A percentile compares a stretch with the other conserved stretches of the same genome.
These are phyloP conservation scores for Xestia sexstrigata DNA, from an alignment of 2,888 invertebrate genomes.

Conservation along the genomic window DNA sequence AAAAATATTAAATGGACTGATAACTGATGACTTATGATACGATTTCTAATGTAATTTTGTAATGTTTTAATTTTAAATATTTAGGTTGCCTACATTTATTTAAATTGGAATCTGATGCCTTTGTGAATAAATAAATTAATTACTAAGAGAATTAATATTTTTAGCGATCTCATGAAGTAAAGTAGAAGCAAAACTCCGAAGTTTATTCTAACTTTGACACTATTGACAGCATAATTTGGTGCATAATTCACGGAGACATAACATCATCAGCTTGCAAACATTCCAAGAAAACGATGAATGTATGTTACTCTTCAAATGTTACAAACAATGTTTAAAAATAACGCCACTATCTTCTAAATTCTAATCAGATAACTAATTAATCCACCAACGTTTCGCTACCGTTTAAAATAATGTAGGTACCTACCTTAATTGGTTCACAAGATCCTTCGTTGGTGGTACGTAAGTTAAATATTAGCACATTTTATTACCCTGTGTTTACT, in stretches of 20 bases:
- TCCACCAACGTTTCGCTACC: constrained; percentile 9
- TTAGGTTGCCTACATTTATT: too few species aligned
- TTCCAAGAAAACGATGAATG: too few species aligned
- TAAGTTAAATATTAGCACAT: constrained; percentile 85
- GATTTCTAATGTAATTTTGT: too few species aligned
- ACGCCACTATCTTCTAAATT: background rate
- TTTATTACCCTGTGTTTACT: constrained; percentile 84
- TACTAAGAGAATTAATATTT: background rate
- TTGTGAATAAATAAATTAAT: too few species aligned
- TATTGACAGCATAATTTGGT: background rate
- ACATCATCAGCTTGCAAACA: background rate
- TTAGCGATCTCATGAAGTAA: background rate
- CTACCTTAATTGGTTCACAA: constrained; percentile 76
- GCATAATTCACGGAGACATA: background rate
- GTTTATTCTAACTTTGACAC: background rate
- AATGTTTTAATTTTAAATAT: too few species aligned
- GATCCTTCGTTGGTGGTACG: constrained; percentile 78
- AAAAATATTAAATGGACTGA: too few species aligned
- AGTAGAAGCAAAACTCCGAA: background rate
- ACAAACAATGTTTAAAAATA: background rate
- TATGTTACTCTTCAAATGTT: background rate
- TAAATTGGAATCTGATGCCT: too few species aligned
- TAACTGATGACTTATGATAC: too few species aligned
- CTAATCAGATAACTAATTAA: constrained; percentile 41
- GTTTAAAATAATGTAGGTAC: constrained; percentile 49